Evolutionary conservation across 2,888 invertebrate genomes (phyloP), one percentile per base, ranked within the genome.

Genomic region (Dryobota labecula): DNA sequence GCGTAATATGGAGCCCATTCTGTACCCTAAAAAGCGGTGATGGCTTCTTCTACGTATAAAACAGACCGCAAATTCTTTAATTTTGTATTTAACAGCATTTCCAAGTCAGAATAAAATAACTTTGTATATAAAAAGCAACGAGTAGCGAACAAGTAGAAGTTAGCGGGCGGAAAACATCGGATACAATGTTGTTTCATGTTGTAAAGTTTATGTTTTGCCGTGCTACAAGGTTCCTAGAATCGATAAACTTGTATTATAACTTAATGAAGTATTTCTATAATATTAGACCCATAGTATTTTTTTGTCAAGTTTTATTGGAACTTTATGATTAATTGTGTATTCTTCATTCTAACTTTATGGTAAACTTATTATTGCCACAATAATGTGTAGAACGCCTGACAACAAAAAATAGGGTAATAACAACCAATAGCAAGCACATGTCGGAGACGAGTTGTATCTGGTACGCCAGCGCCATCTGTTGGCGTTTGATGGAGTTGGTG

Each of bases 91-190:
- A 27, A 47, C n/a, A n/a, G 18, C 64, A 65, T 20, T 66, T 38
- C 8, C 13, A 41, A n/a, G 49, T 71, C 20, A 49, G 33, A 38
- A 33, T n/a, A 27, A 15, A 20, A 27, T 7, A 49, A 43, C 41
- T 27, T 56, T n/a, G n/a, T 38, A 60, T 38, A 36, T 36, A 71
- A 54, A 71, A 41, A 61, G 5, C 49, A 56, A 71, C 49, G 30
- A 57, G 43, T 43, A n/a, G 2, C 8, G 9, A 43, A 70, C 33
- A 56, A 53, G 38, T n/a, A 27, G 9, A 54, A 61, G 33, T 56
- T 56, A 33, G 3, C 11, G 2, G 3, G 15, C 6, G 27, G 54
- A 47, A 41, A 56, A 61, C 33, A 43, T 57, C 38, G 5, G n/a
- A 57, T 30, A 65, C 47, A n/a, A 0, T 54, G 36, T 47, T 47